Evolutionary conservation across 2,888 invertebrate species (phyloP).

Genomic region (Pedicia rivosa): DNA sequence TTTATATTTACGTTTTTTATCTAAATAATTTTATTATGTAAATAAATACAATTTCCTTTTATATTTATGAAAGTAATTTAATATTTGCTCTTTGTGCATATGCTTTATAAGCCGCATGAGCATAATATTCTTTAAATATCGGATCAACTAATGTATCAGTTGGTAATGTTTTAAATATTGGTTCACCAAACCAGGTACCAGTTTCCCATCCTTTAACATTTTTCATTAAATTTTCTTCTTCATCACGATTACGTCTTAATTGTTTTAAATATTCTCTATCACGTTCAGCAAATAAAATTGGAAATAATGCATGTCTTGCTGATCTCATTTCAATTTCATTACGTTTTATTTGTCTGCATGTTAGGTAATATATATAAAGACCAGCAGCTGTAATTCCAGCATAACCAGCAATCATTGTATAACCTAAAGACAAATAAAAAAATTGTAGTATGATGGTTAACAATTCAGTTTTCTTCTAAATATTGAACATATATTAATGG

Average conservation of each 20-base stretch:
- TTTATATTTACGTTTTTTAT: too few relatives aligned
- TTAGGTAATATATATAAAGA: slow-evolving; percentile 39
- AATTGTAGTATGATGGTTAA: neutral
- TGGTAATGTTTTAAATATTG: slow-evolving; percentile 54
- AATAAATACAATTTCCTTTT: too few relatives aligned
- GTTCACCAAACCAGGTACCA: slow-evolving; percentile 78
- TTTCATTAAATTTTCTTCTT: slow-evolving; percentile 75
- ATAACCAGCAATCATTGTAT: slow-evolving; percentile 43
- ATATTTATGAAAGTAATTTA: slow-evolving; percentile 36
- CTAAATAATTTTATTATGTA: too few relatives aligned
- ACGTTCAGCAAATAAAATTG: slow-evolving; percentile 66
- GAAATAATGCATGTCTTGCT: slow-evolving; percentile 56
- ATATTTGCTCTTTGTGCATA: slow-evolving; percentile 37
- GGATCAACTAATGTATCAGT: slow-evolving; percentile 47
- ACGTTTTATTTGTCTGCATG: slow-evolving; percentile 34
- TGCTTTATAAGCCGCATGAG: slow-evolving; percentile 39
- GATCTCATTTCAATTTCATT: slow-evolving; percentile 61
- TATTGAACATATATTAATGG: too few relatives aligned
- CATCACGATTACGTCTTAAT: slow-evolving; percentile 60
- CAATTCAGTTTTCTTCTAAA: neutral
- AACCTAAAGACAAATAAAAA: slow-evolving; percentile 32
- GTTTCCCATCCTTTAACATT: slow-evolving; percentile 81
- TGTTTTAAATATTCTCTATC: slow-evolving; percentile 75
- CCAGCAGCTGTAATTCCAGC: slow-evolving; percentile 39
- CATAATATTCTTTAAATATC: slow-evolving; percentile 52